These are phyloP conservation scores for Dasyurus viverrinus DNA, from an alignment of 2,113 vertebrate genomes.

Conservation along the genomic window DNA sequence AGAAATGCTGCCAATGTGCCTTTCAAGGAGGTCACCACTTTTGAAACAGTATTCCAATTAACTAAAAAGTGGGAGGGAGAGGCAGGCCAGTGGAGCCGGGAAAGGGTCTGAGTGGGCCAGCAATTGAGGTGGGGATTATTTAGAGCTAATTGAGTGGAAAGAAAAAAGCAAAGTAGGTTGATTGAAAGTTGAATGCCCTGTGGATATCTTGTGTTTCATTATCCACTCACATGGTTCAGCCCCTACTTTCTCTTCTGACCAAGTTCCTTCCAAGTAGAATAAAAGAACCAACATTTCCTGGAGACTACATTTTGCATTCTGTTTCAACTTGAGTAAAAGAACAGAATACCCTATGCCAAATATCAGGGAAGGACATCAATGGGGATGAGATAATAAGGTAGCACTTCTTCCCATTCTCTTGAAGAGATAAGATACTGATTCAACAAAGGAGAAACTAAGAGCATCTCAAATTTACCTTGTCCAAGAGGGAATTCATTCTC, in stretches of 20 bases:
- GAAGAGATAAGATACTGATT: neutral
- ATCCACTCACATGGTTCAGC: conserved; percentile 52
- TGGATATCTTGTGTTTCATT: conserved; percentile 28
- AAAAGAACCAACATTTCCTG: neutral
- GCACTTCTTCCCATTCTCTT: neutral
- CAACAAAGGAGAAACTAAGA: neutral
- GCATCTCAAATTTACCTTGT: neutral
- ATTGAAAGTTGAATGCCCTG: conserved; percentile 58
- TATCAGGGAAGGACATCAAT: neutral
- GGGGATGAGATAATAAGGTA: neutral
- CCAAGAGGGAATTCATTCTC: neutral
- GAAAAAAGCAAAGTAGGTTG: conserved; percentile 59
- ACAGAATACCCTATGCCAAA: neutral
- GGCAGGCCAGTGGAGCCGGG: conserved; percentile 50
- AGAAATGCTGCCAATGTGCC: conserved; percentile 45
- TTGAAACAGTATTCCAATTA: conserved; percentile 45
- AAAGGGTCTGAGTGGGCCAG: conserved; percentile 51
- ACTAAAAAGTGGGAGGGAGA: conserved; percentile 53
- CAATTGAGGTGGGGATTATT: conserved; percentile 36
- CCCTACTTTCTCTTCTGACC: conserved; percentile 51
- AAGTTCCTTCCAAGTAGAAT: conserved; percentile 42
- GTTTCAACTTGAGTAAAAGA: neutral
- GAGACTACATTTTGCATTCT: neutral
- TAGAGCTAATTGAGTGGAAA: conserved; percentile 71
- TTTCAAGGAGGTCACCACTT: conserved; percentile 47